Evolutionary conservation across 2,113 vertebrate species (phyloP).

Genomic region (Aleadryas rufinucha): DNA sequence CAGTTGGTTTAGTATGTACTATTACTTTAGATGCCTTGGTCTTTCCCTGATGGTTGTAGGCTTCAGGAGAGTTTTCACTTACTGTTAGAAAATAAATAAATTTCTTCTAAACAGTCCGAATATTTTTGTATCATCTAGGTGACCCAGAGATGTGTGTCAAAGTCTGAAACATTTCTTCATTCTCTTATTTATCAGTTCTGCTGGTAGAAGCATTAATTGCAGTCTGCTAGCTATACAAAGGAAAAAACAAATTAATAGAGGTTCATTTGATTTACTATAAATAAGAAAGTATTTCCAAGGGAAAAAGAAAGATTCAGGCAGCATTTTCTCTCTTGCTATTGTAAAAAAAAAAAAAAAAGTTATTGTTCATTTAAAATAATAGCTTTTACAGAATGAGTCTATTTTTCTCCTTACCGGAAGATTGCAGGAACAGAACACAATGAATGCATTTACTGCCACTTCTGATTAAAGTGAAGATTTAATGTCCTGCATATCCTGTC

Average conservation of each 20-base stretch:
- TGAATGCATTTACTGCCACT: conserved; percentile 29
- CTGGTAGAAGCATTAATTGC: background rate
- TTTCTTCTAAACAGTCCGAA: background rate
- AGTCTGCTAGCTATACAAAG: background rate
- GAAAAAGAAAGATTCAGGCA: background rate
- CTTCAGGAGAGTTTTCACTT: background rate
- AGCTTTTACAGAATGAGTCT: background rate
- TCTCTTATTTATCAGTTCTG: background rate
- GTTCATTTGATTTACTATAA: background rate
- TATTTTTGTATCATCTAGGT: background rate
- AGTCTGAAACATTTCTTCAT: background rate
- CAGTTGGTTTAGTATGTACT: background rate
- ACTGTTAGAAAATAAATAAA: background rate
- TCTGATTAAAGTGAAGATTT: conserved; percentile 11
- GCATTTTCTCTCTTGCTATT: conserved; percentile 20
- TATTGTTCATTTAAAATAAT: conserved; percentile 58
- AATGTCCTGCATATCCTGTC: background rate
- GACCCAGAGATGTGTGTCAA: background rate
- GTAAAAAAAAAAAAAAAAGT: background rate
- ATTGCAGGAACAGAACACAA: conserved; percentile 44
- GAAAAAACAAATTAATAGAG: background rate
- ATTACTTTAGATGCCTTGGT: background rate
- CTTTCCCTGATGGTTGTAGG: background rate
- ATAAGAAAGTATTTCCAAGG: background rate
- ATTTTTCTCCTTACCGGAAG: conserved; percentile 41